Base-by-base conservation (phyloP, 2,797 vertebrate genomes). In the Sarcoramphus papa region DNA sequence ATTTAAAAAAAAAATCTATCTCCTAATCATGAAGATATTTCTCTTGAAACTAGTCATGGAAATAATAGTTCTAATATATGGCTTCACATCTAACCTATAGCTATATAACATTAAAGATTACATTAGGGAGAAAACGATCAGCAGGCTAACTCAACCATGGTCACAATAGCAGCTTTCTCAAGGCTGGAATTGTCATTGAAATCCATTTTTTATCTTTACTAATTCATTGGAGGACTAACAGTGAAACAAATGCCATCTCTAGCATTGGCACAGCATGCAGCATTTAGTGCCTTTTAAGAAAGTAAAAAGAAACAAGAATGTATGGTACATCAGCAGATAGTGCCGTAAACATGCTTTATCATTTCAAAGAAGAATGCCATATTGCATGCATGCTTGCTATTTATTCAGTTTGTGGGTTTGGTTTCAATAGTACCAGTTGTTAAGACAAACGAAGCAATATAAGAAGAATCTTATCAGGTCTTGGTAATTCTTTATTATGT, bases 401-500 rank as follows among this genome's bases (percentile, higher is more conserved):
- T 97, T 91, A 85, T 97, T 95, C 93, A 88, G 7, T 96, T 94
- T 95, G 94, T 95, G 87, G 82, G 92, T 68, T 88, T 72, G 91
- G 87, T 95, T 94, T 97, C 96, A 97, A 94, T 87, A 95, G 95
- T 59, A 85, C 74, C 91, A 86, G 91, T 97, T 97, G 97, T 97
- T 95, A 90, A 95, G 91, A 94, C 93, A 96, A 96, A 88, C 68
- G 76, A 80, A 94, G 92, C 95, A 94, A 91, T 95, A 73, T 33
- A 90, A 93, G 70, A 93, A 97, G 92, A 96, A 95, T 96, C 95
- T 97, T 97, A 97, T 94, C 92, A 22, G 81, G 90, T 87, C 92
- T 93, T 88, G 95, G 94, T 95, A 94, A 97, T 98, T 97, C 97
- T 97, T 98, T 98, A 97, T 97, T 94, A 87, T 60, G 92, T 88